A percentile compares a stretch with the other conserved stretches of the same genome.
These are phyloP conservation scores for Clostera curtula DNA, from an alignment of 2,888 invertebrate species.

Conservation along the genomic window DNA sequence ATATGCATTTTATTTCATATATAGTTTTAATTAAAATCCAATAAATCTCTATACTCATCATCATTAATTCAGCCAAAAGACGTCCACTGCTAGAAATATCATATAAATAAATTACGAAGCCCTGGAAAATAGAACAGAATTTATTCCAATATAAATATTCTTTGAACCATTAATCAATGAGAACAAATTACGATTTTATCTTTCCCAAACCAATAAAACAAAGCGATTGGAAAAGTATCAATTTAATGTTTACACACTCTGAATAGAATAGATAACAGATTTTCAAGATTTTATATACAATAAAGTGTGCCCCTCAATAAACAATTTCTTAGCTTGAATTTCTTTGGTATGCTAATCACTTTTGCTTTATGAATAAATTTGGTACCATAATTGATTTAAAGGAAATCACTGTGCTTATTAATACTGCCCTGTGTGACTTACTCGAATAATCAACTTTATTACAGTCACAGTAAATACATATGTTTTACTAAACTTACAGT, in stretches of 20 bases:
- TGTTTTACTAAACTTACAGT: background rate
- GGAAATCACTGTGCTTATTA: constrained; percentile 1
- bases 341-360: constrained; percentile 42
- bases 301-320: constrained; percentile 8
- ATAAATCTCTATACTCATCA: no score
- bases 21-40: constrained; percentile 2
- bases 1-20: background rate
- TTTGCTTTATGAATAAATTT: constrained; percentile 28
- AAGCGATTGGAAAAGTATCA: constrained; percentile 58
- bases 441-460: background rate
- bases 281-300: constrained; percentile 36
- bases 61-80: no score
- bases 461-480: background rate
- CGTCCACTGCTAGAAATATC: no score
- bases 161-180: no score
- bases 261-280: constrained; percentile 37
- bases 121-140: no score
- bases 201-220: constrained; percentile 31
- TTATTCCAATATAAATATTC: no score
- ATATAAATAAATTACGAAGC: no score
- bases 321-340: constrained; percentile 21
- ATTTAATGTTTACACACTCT: constrained; percentile 63
- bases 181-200: no score
- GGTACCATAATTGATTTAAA: constrained; percentile 4
- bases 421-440: constrained; percentile 1